A percentile compares a stretch with the other conserved stretches of the same genome.
Evolutionary conservation across 1,140 invertebrate species (phyloP).

Genomic region (Nymphalis io): DNA sequence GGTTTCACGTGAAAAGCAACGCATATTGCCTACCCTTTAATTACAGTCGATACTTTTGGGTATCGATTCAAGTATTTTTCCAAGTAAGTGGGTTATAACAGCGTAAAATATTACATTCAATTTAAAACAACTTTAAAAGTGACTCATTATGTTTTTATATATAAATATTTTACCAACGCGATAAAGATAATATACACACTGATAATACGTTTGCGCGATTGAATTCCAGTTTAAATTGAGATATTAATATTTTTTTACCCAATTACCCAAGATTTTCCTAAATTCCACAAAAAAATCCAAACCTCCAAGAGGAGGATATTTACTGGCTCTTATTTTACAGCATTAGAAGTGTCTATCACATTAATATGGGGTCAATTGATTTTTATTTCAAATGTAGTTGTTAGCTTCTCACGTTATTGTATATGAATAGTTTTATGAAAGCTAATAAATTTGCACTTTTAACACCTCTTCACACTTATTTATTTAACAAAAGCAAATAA

Average conservation of each 20-base stretch:
- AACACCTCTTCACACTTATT: background rate
- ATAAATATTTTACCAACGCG: too few species aligned
- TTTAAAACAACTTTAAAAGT: constrained; percentile 1
- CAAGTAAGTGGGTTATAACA: background rate
- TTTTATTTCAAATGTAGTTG: background rate
- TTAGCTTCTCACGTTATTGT: background rate
- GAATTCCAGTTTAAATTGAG: too few species aligned
- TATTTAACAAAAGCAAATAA: constrained; percentile 19
- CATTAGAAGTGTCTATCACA: too few species aligned
- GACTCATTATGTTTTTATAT: background rate
- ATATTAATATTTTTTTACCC: too few species aligned
- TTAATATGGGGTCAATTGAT: background rate
- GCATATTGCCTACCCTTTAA: background rate
- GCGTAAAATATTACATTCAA: constrained; percentile 2
- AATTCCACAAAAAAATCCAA: too few species aligned
- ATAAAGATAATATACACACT: too few species aligned
- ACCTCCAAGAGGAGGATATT: too few species aligned
- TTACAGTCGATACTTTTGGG: background rate
- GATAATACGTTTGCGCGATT: too few species aligned
- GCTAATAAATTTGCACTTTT: background rate
- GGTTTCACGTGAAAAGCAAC: background rate
- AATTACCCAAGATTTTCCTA: too few species aligned
- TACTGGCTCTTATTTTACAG: too few species aligned
- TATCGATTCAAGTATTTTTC: constrained; percentile 5
- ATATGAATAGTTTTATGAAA: background rate